Base-by-base conservation (phyloP, 2,797 vertebrate species). In the Graptemys geographica region DNA sequence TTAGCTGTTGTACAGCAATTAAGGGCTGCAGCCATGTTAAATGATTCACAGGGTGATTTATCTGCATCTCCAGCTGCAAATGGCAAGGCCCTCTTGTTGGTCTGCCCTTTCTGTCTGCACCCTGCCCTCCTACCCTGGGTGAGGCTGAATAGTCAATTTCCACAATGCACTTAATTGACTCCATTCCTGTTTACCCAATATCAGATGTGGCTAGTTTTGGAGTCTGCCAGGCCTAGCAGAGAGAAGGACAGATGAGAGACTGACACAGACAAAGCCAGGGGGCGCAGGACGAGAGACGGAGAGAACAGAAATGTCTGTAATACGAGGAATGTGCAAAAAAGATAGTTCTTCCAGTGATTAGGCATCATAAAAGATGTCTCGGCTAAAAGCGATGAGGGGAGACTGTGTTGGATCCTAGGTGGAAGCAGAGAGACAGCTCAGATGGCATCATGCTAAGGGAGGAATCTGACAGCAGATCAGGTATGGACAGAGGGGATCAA, bases 121-220 rank as follows among this genome's bases (percentile, higher is more conserved):
- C 15, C 7, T 41, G 10, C 53, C 21, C 12, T 5, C 8, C 8
- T 33, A 12, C 13, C 76, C 92, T 1, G 0, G n/a, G 81, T 65
- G 62, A 91, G 65, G 69, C 88, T 79, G 79, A 86, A 88, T 83
- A 93, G 44, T 41, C 65, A 72, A 6, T 72, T 37, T 86, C 72
- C 49, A 81, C 0, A 3, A 47, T 62, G 23, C 52, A 16, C 85
- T 89, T 89, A 89, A 81, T 89, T 86, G 72, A 86, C 95, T 95
- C 86, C 76, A 72, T 92, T 94, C 80, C 72, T 95, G 89, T 96
- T 97, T 96, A 92, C 89, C 88, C 95, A 97, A 89, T 90, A 31
- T 95, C 94, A 97, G 94, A 92, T 89, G 94, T 59, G 86, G 93
- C 93, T 94, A 85, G 96, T 92, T 87, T 95, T 49, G 59, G 44